Percentiles rank a stretch among this genome's conserved stretches.
Conservation (phyloP, 2,888 invertebrate genomes). For the Dasysyrphus albostriatus region DNA sequence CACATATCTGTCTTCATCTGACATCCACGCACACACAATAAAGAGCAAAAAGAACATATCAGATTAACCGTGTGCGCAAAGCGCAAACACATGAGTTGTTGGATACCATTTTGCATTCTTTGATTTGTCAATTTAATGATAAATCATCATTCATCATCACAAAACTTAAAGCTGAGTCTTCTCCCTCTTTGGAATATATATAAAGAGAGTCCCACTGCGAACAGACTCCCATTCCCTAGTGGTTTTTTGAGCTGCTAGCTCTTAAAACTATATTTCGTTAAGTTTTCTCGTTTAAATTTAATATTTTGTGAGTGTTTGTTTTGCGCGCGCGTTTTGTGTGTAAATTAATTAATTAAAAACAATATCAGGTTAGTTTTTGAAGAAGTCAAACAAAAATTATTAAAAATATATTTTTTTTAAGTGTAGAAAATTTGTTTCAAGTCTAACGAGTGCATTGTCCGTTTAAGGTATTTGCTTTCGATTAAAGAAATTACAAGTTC, state of each 20-base stretch:
- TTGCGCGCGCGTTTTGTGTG: constrained; percentile 23
- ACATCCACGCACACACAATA: constrained; percentile 7
- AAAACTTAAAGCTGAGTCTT: constrained; percentile 19
- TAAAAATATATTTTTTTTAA: constrained; percentile 10
- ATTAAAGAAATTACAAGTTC: constrained; percentile 21
- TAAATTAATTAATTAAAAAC: background rate
- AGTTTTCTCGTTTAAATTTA: constrained; percentile 40
- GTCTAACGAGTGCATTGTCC: constrained; percentile 56
- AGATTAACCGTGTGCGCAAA: constrained; percentile 61
- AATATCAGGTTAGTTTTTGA: constrained; percentile 66
- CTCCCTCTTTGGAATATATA: constrained; percentile 51
- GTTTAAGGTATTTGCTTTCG: constrained; percentile 46
- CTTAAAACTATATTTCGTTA: constrained; percentile 62
- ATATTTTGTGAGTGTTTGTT: constrained; percentile 1
- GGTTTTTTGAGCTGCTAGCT: constrained; percentile 73
- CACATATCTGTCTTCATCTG: constrained; percentile 31
- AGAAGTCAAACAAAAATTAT: constrained; percentile 1
- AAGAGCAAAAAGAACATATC: background rate
- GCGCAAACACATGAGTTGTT: constrained; percentile 35
- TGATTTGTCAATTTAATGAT: constrained; percentile 66
- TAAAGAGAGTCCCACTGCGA: constrained; percentile 44
- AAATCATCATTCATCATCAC: constrained; percentile 47
- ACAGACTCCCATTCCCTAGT: constrained; percentile 57
- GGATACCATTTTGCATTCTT: constrained; percentile 61
- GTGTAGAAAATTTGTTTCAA: constrained; percentile 9